Evolutionary conservation across 2,888 invertebrate species (phyloP).

Genomic region (Drosophila picticornis): DNA sequence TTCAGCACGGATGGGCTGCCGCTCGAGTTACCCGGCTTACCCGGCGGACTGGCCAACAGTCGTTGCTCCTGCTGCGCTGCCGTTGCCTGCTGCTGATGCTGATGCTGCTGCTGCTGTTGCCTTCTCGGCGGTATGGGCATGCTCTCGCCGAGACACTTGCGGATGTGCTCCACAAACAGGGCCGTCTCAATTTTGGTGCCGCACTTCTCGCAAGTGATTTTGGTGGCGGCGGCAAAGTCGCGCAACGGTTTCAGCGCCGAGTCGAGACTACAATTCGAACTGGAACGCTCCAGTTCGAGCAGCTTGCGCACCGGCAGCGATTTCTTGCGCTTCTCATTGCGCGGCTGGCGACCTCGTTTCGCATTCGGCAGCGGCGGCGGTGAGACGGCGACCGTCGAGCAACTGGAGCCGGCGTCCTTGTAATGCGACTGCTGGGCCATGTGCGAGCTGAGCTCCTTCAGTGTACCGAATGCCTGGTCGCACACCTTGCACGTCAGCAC

Average conservation of each 20-base stretch:
- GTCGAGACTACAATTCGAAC: constrained; percentile 85
- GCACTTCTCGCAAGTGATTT: constrained; percentile 98
- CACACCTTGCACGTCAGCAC: constrained; percentile 99
- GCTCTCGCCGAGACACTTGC: constrained; percentile 94
- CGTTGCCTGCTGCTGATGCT: constrained; percentile 79
- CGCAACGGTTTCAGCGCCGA: constrained; percentile 84
- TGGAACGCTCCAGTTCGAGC: constrained; percentile 91
- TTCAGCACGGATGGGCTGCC: constrained; percentile 94
- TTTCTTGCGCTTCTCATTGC: constrained; percentile 95
- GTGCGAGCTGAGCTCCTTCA: constrained; percentile 98
- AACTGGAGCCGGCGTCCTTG: constrained; percentile 88
- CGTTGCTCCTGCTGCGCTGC: constrained; percentile 85
- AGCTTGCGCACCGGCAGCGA: constrained; percentile 96
- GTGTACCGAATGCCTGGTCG: constrained; percentile 96
- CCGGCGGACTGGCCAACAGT: constrained; percentile 86
- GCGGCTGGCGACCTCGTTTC: constrained; percentile 91
- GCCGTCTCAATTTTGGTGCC: constrained; percentile 97
- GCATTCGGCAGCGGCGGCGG: constrained; percentile 15
- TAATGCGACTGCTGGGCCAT: constrained; percentile 99
- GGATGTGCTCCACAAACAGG: constrained; percentile 96
- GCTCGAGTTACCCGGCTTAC: constrained; percentile 86
- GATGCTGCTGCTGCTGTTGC: constrained; percentile 84
- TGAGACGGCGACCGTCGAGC: constrained; percentile 49
- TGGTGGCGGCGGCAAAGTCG: constrained; percentile 88
- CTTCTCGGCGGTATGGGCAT: constrained; percentile 85